Conservation (phyloP, 2,888 invertebrate genomes). For the Amphipyra tragopoginis region DNA sequence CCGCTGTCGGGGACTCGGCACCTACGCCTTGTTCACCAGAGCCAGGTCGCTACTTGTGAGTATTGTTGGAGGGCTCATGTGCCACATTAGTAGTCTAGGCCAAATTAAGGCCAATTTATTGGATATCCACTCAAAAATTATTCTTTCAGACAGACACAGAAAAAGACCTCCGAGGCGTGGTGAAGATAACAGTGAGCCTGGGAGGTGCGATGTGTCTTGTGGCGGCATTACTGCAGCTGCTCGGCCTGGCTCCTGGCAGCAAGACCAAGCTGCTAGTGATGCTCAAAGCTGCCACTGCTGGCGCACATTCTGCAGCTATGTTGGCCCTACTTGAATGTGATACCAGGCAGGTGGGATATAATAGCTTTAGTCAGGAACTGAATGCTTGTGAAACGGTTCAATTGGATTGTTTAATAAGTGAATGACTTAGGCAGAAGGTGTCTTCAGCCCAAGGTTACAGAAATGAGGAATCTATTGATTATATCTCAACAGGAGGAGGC, state of each 20-base stretch:
- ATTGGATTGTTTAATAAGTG: no score
- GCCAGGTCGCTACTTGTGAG: slow-evolving; percentile 47
- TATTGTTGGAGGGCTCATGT: no score
- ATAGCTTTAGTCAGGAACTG: neutral
- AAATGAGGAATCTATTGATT: neutral
- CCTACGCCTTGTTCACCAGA: slow-evolving; percentile 81
- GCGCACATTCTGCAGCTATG: slow-evolving; percentile 81
- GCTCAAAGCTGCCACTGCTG: slow-evolving; percentile 80
- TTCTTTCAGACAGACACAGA: slow-evolving; percentile 79
- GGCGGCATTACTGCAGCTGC: slow-evolving; percentile 78
- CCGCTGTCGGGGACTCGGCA: slow-evolving; percentile 81
- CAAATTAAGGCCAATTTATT: no score
- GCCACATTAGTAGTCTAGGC: no score
- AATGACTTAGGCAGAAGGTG: no score
- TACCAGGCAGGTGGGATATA: slow-evolving; percentile 74
- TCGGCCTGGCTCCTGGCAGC: slow-evolving; percentile 73
- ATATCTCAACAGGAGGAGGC: slow-evolving; percentile 72
- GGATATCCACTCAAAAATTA: no score
- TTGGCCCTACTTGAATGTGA: slow-evolving; percentile 80
- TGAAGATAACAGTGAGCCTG: slow-evolving; percentile 80
- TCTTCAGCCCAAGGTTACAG: neutral
- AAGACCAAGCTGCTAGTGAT: slow-evolving; percentile 74
- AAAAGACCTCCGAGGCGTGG: slow-evolving; percentile 79
- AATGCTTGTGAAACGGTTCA: neutral
- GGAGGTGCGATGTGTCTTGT: slow-evolving; percentile 83